Percentiles rank a stretch among this genome's conserved stretches.
phyloP scores from a whole-genome alignment of 2,113 vertebrate species.

The Circaetus cinerascens region DNA sequence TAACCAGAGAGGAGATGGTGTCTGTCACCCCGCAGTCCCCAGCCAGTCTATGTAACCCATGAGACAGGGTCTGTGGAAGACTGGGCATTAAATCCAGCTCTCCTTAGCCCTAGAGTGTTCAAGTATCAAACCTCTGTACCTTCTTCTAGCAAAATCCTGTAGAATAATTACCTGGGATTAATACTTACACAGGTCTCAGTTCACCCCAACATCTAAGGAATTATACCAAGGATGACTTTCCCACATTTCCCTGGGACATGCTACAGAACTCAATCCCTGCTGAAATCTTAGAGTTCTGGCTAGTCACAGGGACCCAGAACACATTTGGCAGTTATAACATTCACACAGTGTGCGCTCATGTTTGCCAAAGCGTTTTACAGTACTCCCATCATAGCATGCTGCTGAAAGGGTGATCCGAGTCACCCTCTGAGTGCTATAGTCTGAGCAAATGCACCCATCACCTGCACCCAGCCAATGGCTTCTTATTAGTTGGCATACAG shows the following conservation, averaged over 20 bases:
- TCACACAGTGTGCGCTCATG: neutral
- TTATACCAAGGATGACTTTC: neutral
- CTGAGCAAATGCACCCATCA: neutral
- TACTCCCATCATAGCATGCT: neutral
- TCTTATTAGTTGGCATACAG: neutral
- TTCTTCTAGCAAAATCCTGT: neutral
- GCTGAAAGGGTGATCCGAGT: neutral
- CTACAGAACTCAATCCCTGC: neutral
- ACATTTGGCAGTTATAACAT: neutral
- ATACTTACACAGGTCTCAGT: neutral
- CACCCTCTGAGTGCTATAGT: neutral
- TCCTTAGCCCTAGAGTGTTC: neutral
- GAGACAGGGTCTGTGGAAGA: neutral
- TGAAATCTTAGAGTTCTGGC: neutral
- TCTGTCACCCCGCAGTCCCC: neutral
- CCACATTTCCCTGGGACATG: neutral
- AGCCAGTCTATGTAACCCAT: neutral
- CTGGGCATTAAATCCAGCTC: neutral
- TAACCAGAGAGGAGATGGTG: neutral
- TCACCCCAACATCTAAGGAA: neutral
- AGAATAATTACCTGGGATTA: neutral
- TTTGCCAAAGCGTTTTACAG: neutral
- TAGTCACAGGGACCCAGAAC: neutral
- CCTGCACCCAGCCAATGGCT: neutral
- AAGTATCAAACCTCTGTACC: neutral